These are phyloP conservation scores for Bombus fervidus DNA, from an alignment of 1,140 invertebrate species.

Conservation along the genomic window DNA sequence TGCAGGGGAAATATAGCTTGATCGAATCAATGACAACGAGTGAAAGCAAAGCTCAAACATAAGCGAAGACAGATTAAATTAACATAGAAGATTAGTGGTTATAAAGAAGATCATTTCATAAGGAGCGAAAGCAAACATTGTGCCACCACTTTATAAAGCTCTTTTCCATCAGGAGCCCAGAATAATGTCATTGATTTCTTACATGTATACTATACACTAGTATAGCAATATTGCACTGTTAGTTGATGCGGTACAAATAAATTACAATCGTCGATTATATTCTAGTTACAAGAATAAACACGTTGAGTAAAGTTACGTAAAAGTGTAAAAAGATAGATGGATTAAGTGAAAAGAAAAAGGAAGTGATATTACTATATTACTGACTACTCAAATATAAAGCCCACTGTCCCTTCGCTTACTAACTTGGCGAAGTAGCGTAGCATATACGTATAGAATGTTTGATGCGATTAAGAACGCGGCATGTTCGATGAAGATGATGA, in stretches of 20 bases:
- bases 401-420: neutral
- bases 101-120: neutral
- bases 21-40: neutral
- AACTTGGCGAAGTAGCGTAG: neutral
- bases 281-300: neutral
- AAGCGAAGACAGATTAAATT: neutral
- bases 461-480: neutral
- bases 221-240: neutral
- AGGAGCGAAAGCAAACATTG: neutral
- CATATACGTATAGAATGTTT: neutral
- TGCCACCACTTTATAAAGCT: neutral
- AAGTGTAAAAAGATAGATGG: neutral
- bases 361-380: neutral
- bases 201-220: neutral
- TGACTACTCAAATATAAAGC: neutral
- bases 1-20: no score
- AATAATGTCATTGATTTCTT: neutral
- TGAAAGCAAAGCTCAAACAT: neutral
- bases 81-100: neutral
- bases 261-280: neutral
- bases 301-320: neutral
- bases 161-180: neutral
- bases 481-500: neutral
- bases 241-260: constrained; percentile 12
- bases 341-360: neutral